Evolutionary conservation across 2,113 vertebrate genomes (phyloP), one percentile per base, ranked within the genome.

Genomic region (Pluvialis apricaria): DNA sequence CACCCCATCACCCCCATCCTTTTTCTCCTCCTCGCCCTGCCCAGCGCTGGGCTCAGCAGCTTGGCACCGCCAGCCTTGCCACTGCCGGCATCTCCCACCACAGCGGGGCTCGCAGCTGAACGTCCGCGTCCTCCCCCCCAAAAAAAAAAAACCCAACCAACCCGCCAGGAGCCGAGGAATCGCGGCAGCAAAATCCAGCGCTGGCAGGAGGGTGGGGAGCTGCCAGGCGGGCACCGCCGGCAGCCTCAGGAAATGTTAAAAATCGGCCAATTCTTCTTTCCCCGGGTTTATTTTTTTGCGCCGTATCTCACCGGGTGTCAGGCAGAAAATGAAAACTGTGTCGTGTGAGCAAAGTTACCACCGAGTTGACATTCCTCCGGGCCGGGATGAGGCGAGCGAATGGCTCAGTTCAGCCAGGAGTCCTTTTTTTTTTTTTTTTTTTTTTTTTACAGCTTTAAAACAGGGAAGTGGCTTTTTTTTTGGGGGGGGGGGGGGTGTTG

Each of bases 361-460:
- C 88, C n/a, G 89, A 88, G 94, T 88, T 88, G 38, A 57, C 86
- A 71, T 90, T 90, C 82, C 91, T 82, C 28, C 22, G 76, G 62
- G 95, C 71, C 36, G 88, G 94, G 94, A 85, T 36, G 40, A 70
- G 73, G 65, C 69, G 8, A 79, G 77, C 2, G n/a, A 94, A 54
- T 42, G n/a, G 90, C 84, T 90, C 78, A 17, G 54, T 91, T 83
- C 87, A 78, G 62, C 80, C 55, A 51, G 66, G 29, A 85, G 64
- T 21, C 54, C 13, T 42, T 44, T 15, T 21, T 34, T 57, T 89
- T 80, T 58, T 69, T 75, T 60, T 19, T n/a, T n/a, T n/a, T n/a
- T n/a, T n/a, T n/a, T n/a, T n/a, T n/a, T n/a, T n/a, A n/a, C 10
- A 3, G 55, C 34, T 86, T 82, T 68, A 80, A 94, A 95, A 92